Percentiles rank a stretch among this genome's conserved stretches.
Evolutionary conservation across 2,797 vertebrate species (phyloP).

Genomic region (Leuciscus waleckii): DNA sequence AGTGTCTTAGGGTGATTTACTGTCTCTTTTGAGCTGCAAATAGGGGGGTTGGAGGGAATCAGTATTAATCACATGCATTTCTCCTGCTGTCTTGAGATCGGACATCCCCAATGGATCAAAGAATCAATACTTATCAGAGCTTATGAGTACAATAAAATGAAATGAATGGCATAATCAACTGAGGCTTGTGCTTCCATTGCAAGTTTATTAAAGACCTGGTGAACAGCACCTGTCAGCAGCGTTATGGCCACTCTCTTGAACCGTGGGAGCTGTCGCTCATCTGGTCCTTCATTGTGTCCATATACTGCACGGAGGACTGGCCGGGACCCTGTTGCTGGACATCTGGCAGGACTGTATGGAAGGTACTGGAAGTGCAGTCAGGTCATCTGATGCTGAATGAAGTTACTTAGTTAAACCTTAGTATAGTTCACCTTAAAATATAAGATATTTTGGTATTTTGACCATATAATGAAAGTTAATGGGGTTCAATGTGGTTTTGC

Average conservation of each 20-base stretch:
- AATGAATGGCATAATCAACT: slow-evolving; percentile 29
- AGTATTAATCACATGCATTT: slow-evolving; percentile 24
- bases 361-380: slow-evolving; percentile 66
- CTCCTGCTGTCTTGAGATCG: neutral
- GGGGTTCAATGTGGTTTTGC: neutral
- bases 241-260: slow-evolving; percentile 67
- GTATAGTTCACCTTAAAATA: neutral
- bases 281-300: slow-evolving; percentile 79
- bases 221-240: slow-evolving; percentile 72
- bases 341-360: slow-evolving; percentile 62
- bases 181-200: slow-evolving; percentile 44
- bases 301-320: slow-evolving; percentile 74
- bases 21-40: neutral
- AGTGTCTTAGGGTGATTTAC: slow-evolving; percentile 17
- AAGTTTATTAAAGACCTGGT: slow-evolving; percentile 79
- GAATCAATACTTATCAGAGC: slow-evolving; percentile 29
- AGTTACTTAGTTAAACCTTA: too few species aligned
- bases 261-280: slow-evolving; percentile 74
- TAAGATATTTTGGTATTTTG: neutral
- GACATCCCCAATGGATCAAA: slow-evolving; percentile 24
- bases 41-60: neutral
- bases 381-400: neutral
- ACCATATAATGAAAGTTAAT: neutral
- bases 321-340: slow-evolving; percentile 66
- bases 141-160: slow-evolving; percentile 16